Base-by-base conservation (phyloP, 2,113 vertebrate genomes). In the Oxyruncus cristatus region DNA sequence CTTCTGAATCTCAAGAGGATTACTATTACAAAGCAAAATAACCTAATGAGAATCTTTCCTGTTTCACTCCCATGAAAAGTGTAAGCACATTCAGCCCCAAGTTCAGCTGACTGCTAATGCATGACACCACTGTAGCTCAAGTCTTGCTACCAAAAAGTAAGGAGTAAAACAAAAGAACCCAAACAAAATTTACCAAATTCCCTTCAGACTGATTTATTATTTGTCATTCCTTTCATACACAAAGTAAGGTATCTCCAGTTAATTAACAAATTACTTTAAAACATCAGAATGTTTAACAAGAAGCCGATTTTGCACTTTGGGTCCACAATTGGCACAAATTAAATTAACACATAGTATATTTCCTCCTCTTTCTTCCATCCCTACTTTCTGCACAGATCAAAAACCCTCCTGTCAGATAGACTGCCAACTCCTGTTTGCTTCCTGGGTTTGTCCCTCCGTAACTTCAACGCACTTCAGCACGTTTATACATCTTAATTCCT, bases 371-470 rank as follows among this genome's bases (percentile, higher is more conserved):
- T 28, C 37, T 52, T 44, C 42, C 41, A 12, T 63, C 11, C 4
- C 8, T 0, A 4, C 35, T 23, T 33, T 11, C 7, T 14, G 14
- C 21, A 3, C 42, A 8, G 39, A 68, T 20, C 39, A 24, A 32
- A 56, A 2, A 42, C 3, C 35, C 17, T 12, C 32, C 5, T 3
- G 4, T 1, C 9, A 17, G 12, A 17, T 0, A 33, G 50, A 21
- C 61, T 16, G 10, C 11, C 22, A 10, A 42, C 12, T 30, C 27
- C 47, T 8, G 4, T 14, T 30, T 8, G 27, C 15, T 49, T 61
- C 53, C 27, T 5, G 46, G 5, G 13, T 24, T 35, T 46, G 20
- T 14, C 71, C 53, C 61, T 59, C 66, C 6, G 0, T 2, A 26
- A 18, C 72, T 80, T 44, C 44, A 37, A 53, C 12, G 16, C 13